These are phyloP conservation scores for Zaprionus lineosus DNA, from an alignment of 2,888 invertebrate species.

Conservation along the genomic window DNA sequence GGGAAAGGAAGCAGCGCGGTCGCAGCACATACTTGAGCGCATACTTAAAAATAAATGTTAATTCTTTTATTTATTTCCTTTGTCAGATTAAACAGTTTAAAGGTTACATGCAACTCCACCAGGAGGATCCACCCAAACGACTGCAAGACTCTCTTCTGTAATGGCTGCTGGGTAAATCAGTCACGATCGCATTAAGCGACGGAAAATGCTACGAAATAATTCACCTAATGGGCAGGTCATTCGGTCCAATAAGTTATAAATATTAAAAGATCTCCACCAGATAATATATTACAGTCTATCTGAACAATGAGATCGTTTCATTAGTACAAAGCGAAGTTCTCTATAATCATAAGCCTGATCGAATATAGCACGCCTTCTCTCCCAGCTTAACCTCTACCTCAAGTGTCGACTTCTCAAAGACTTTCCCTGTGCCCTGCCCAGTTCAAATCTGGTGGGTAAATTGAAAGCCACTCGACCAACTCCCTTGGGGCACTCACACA, in stretches of 20 bases:
- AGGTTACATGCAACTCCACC: constrained; percentile 52
- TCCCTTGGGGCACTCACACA: constrained; percentile 63
- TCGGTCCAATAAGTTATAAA: constrained; percentile 26
- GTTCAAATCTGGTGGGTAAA: constrained; percentile 39
- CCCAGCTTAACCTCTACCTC: too few species aligned
- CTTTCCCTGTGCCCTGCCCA: not conserved
- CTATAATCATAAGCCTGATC: too few species aligned
- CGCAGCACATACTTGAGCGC: constrained; percentile 58
- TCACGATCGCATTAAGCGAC: constrained; percentile 42
- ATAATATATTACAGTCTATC: too few species aligned
- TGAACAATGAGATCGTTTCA: too few species aligned
- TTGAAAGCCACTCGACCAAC: constrained; percentile 23
- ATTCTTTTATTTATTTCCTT: constrained; percentile 78
- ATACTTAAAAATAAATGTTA: constrained; percentile 78
- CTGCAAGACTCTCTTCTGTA: constrained; percentile 6
- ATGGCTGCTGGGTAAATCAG: constrained; percentile 51
- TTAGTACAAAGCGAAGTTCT: too few species aligned
- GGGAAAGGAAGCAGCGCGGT: constrained; percentile 3
- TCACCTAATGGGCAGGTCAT: constrained; percentile 37
- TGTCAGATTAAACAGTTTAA: constrained; percentile 79
- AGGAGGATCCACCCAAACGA: constrained; percentile 14
- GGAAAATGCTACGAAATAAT: constrained; percentile 39
- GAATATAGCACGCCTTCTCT: too few species aligned
- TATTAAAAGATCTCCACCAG: constrained; percentile 6
- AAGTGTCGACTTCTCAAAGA: too few species aligned